Evolutionary conservation across 2,888 invertebrate species (phyloP).

Genomic region (Allophyes oxyacanthae): DNA sequence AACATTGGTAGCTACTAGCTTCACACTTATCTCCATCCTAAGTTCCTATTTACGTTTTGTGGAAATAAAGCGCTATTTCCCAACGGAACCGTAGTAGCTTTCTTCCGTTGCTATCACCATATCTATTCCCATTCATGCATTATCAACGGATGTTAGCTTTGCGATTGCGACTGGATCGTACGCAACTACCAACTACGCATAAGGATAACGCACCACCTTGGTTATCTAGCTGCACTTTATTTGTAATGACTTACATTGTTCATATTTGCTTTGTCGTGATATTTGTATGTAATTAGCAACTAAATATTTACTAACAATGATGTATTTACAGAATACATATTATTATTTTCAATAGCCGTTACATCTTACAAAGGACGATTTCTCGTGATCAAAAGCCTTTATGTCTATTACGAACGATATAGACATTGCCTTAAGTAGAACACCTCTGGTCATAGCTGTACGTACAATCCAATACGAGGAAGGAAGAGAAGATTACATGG

Average conservation of each 20-base stretch:
- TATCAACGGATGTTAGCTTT: slow-evolving; percentile 53
- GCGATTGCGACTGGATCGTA: slow-evolving; percentile 19
- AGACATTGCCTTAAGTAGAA: no score
- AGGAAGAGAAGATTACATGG: neutral
- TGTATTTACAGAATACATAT: no score
- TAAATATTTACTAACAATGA: neutral
- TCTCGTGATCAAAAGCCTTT: no score
- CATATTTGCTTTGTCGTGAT: neutral
- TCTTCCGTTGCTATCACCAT: slow-evolving; percentile 15
- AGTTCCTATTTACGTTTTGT: no score
- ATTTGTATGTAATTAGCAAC: neutral
- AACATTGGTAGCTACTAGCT: no score
- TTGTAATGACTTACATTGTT: slow-evolving; percentile 27
- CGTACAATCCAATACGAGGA: no score
- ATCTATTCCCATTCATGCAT: slow-evolving; percentile 35
- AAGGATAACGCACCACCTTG: slow-evolving; percentile 41
- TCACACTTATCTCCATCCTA: no score
- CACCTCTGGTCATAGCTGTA: no score
- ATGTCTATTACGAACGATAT: no score
- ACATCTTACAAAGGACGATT: no score
- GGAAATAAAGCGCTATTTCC: slow-evolving; percentile 1
- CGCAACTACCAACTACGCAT: neutral
- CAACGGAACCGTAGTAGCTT: slow-evolving; percentile 7
- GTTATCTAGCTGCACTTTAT: slow-evolving; percentile 36
- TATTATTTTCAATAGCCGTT: no score